A percentile compares a stretch with the other conserved stretches of the same genome.
Conservation (phyloP, 2,113 vertebrate species). For the Pollachius pollachius region DNA sequence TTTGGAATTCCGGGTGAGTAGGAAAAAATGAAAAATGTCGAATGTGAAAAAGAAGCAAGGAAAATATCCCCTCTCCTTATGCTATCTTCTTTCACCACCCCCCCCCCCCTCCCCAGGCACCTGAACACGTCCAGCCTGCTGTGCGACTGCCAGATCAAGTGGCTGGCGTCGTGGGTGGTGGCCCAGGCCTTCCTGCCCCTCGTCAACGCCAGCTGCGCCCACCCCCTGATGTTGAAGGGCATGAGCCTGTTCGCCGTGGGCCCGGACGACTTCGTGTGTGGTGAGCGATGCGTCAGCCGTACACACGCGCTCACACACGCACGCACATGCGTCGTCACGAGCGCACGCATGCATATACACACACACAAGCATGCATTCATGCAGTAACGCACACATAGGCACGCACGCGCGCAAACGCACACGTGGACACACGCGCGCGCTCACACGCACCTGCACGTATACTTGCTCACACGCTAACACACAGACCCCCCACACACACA, state of each 20-base stretch:
- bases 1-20: too few relatives aligned
- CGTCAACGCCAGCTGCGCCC: slow-evolving; percentile 92
- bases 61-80: too few relatives aligned
- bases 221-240: slow-evolving; percentile 91
- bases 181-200: slow-evolving; percentile 86
- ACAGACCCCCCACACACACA: too few relatives aligned
- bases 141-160: slow-evolving; percentile 97
- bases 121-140: slow-evolving; percentile 95
- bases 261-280: slow-evolving; percentile 91
- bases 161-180: slow-evolving; percentile 91
- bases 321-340: background rate
- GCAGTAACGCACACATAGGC: too few relatives aligned
- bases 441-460: too few relatives aligned
- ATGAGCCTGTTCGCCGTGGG: slow-evolving; percentile 86
- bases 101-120: slow-evolving; percentile 70
- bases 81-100: too few relatives aligned
- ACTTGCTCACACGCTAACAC: too few relatives aligned
- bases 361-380: too few relatives aligned
- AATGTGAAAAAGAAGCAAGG: too few relatives aligned
- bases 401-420: background rate
- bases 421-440: slow-evolving; percentile 15
- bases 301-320: background rate
- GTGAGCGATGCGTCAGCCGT: slow-evolving; percentile 72
- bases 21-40: too few relatives aligned
- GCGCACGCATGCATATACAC: background rate